Evolutionary conservation across 2,113 vertebrate genomes (phyloP), one percentile per base, ranked within the genome.

Genomic region (Terrapene triunguis): DNA sequence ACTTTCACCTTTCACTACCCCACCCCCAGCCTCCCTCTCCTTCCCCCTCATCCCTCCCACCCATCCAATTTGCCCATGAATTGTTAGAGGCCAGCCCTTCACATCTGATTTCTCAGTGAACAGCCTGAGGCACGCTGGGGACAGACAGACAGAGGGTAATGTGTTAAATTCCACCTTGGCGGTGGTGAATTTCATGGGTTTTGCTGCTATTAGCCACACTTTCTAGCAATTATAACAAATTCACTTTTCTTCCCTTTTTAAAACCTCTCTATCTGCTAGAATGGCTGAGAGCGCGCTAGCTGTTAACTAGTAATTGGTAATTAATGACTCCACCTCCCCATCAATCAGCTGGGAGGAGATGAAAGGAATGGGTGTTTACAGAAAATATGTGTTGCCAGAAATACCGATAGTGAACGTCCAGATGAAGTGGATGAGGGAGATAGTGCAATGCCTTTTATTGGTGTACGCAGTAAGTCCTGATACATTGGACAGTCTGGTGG

Each of bases 241-340:
- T 94, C 55, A 89, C 82, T 57, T 62, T 62, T 91, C 74, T 78
- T 78, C n/a, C 38, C 93, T 92, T 94, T 72, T 83, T 47, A 91
- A 93, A 97, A 90, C 57, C 48, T 94, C 94, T 78, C 44, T 91
- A 81, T 76, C 84, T 65, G 80, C 89, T 50, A 27, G 94, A 86
- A 85, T 42, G 84, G 29, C 91, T 87, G 91, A 82, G 94, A 94
- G 92, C 94, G 93, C 96, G 74, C 92, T 88, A 38, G 89, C 89
- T 93, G 95, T 97, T 97, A 96, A 93, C 85, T 65, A 92, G 95
- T 92, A 94, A 83, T 90, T 93, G 89, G 65, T 96, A 95, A 97
- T 97, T 97, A 96, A 95, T 96, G 94, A 89, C 92, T 96, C 92
- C 96, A 92, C 96, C 95, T 94, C 95, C 93, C 82, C 95, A 97